These are phyloP conservation scores for Lordiphosa stackelbergi DNA, from an alignment of 1,140 invertebrate genomes.

Conservation along the genomic window DNA sequence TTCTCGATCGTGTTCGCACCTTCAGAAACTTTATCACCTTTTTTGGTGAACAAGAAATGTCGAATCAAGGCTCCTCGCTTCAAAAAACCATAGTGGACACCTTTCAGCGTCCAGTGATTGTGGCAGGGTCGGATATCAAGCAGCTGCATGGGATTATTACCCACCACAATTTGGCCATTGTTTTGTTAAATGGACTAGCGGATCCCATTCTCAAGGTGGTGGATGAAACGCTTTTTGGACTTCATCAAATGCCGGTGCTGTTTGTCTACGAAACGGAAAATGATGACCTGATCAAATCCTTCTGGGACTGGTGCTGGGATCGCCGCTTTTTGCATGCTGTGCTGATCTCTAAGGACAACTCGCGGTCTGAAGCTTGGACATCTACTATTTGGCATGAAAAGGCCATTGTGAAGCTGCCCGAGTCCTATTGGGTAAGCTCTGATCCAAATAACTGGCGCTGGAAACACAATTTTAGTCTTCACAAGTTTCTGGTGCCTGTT, in stretches of 20 bases:
- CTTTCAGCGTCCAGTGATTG: background rate
- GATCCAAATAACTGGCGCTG: background rate
- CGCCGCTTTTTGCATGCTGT: background rate
- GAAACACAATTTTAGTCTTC: background rate
- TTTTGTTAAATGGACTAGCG: slow-evolving; percentile 3
- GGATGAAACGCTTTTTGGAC: background rate
- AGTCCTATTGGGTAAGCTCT: too few relatives aligned
- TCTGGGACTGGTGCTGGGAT: slow-evolving; percentile 5
- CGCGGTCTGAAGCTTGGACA: background rate
- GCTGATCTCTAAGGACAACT: background rate
- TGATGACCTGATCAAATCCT: background rate
- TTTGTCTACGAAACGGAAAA: slow-evolving; percentile 1
- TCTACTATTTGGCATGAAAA: background rate
- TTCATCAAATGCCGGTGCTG: background rate
- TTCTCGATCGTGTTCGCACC: rapidly evolving
- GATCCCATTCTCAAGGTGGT: slow-evolving; percentile 8
- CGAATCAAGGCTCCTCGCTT: background rate
- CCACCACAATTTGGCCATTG: background rate
- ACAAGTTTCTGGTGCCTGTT: slow-evolving; percentile 3
- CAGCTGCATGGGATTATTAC: background rate
- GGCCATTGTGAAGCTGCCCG: background rate
- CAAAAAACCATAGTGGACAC: slow-evolving; percentile 9
- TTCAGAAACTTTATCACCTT: slow-evolving; percentile 1
- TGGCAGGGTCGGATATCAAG: background rate
- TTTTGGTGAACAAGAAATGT: background rate